These are phyloP conservation scores for Megathymus violae DNA, from an alignment of 1,140 invertebrate genomes.

Conservation along the genomic window DNA sequence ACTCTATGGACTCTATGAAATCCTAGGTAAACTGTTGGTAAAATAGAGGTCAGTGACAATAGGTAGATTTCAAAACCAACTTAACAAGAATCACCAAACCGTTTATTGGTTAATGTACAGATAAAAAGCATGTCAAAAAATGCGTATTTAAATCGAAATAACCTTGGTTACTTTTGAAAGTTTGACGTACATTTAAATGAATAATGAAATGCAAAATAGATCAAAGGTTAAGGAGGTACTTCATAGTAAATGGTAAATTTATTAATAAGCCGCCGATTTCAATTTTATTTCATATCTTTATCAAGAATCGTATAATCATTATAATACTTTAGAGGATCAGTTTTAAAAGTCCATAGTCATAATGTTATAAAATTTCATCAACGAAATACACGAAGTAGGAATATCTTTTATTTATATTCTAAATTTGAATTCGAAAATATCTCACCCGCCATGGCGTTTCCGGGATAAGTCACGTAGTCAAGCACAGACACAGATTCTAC, in stretches of 20 bases:
- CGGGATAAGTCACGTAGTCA: slow-evolving; percentile 61
- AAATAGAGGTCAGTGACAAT: too few species aligned
- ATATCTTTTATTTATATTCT: background rate
- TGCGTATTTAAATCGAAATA: slow-evolving; percentile 4
- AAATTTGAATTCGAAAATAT: slow-evolving; percentile 43
- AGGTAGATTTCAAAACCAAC: too few species aligned
- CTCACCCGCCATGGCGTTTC: slow-evolving; percentile 66
- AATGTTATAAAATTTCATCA: too few species aligned
- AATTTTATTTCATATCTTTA: background rate
- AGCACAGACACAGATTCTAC: slow-evolving; percentile 9
- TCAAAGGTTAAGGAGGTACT: slow-evolving; percentile 26
- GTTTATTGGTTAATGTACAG: slow-evolving; percentile 1
- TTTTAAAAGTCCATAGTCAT: background rate
- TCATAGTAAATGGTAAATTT: background rate
- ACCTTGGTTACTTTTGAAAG: slow-evolving; percentile 7
- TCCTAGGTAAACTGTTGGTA: too few species aligned
- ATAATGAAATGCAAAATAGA: slow-evolving; percentile 1
- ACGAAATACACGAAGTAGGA: background rate
- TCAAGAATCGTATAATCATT: background rate
- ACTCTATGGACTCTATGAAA: too few species aligned
- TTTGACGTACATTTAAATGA: slow-evolving; percentile 20
- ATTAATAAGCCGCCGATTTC: background rate
- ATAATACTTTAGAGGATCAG: background rate
- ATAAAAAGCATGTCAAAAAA: background rate
- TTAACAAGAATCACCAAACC: too few species aligned